A percentile compares a stretch with the other conserved stretches of the same genome.
Conservation (phyloP, 2,797 vertebrate genomes). For the Sarcoramphus papa region DNA sequence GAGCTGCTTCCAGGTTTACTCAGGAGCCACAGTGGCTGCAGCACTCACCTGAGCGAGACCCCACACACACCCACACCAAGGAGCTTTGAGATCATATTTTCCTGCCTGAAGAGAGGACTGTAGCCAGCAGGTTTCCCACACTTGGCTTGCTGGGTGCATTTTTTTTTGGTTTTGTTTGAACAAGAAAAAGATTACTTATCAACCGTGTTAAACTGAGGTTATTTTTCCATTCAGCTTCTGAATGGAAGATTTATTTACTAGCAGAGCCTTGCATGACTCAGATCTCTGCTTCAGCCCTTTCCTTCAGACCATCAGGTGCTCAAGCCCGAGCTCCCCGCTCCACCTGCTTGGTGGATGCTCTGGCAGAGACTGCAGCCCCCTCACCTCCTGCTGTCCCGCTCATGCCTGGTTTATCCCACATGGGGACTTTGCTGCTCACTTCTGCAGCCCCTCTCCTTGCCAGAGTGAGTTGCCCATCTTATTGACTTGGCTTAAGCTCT, state of each 20-base stretch:
- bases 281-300: neutral
- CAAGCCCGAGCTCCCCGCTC: neutral
- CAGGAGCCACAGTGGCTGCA: neutral
- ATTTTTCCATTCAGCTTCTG: neutral
- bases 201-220: neutral
- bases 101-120: neutral
- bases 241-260: neutral
- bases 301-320: neutral
- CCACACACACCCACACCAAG: neutral
- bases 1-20: neutral
- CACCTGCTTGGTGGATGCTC: neutral
- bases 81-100: neutral
- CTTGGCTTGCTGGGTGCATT: neutral
- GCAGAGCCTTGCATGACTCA: neutral
- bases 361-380: neutral
- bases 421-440: neutral
- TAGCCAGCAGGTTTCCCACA: neutral
- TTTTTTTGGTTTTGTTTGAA: neutral
- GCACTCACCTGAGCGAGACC: accelerated
- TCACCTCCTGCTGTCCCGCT: neutral
- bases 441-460: neutral
- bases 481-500: neutral
- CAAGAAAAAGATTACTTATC: neutral
- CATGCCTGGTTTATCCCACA: neutral
- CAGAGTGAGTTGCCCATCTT: neutral